Base-by-base conservation (phyloP, 2,888 invertebrate species). In the Tillus elongatus region DNA sequence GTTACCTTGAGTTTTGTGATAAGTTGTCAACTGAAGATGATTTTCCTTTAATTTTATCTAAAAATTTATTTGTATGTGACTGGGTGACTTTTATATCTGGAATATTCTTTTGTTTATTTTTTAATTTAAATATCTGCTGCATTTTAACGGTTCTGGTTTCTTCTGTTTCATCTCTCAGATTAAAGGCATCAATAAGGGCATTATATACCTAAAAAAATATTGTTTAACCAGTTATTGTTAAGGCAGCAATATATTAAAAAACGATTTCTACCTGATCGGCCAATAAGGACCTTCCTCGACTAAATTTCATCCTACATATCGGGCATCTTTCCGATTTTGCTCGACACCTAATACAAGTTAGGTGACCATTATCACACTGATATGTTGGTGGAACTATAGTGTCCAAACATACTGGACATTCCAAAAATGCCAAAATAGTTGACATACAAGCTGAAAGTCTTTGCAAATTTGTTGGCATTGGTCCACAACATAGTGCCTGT, bases 351-450 rank as follows among this genome's bases (percentile, higher is more conserved):
- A 70, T 65, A 54, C 79, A 79, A 30, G 78, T 68, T 42, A 79
- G 64, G 55, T 79, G 79, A 1, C 79, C 79, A 50, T 77, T 75
- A 36, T 75, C 73, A 51, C 79, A 79, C 52, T 79, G 78, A 45
- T 74, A 70, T 1, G 73, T 72, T 3, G 79, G 79, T 8, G 78
- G 73, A 26, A 67, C 57, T 40, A 77, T 74, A 35, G 74, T 75
- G 45, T 77, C 74, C 47, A 75, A 61, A 51, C 79, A 79, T 30
- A 79, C 70, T 12, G 79, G 79, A 51, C 79, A 79, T 53, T 79
- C 79, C 43, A 79, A 60, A 45, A 70, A 63, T 34, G 63, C 56
- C 30, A 74, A 58, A 41, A 74, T 69, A 33, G 68, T 61, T 38
- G 70, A 66, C 55, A 72, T 66, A 43, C 70, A 66, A 9, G 70